Evolutionary conservation across 1,140 invertebrate species (phyloP), one percentile per base, ranked within the genome.

Genomic region (Drosophila pseudoananassae): DNA sequence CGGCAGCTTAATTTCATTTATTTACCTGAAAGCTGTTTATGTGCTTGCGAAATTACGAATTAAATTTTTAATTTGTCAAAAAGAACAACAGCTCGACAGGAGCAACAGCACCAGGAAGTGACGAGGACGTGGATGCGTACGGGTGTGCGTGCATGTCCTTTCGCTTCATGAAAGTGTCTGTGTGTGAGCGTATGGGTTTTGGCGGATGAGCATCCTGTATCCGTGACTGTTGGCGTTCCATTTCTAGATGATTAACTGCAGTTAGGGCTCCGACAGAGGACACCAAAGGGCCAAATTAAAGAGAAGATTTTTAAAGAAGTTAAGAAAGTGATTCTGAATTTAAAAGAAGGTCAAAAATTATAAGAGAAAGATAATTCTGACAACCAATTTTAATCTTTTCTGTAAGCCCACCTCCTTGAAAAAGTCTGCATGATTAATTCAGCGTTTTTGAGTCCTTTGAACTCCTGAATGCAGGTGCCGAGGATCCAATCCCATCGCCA

Each of bases 11-110:
- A 87, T 88, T 87, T 87, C 82, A 76, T 87, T 87, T 88, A 87
- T 82, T 87, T 76, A 87, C 75, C 78, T 88, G 78, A 72, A 76
- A 88, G 70, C 83, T 78, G 78, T 87, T 85, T 87, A 87, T 88
- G 60, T 79, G 65, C 78, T 88, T 83, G 63, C 66, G 64, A 88
- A 87, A 87, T 88, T 88, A 78, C 75, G 77, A 87, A 87, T 88
- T 88, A 83, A 88, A 83, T 88, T 88, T 88, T 87, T 88, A 87
- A 88, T 88, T 81, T 70, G 63, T 77, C 75, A 70, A 87, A 84
- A 70, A 65, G 68, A 74, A 81, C 72, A 85, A 75, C 72, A 73
- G 60, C 59, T 51, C 49, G 55, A 40, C 66, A 58, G 49, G 40
- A 43, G 40, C n/a, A 17, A 17, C 40, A 43, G 40, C 40, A 15